A percentile compares a stretch with the other conserved stretches of the same genome.
Evolutionary conservation across 2,888 invertebrate species (phyloP).

Genomic region (Meiosimyza decipiens): DNA sequence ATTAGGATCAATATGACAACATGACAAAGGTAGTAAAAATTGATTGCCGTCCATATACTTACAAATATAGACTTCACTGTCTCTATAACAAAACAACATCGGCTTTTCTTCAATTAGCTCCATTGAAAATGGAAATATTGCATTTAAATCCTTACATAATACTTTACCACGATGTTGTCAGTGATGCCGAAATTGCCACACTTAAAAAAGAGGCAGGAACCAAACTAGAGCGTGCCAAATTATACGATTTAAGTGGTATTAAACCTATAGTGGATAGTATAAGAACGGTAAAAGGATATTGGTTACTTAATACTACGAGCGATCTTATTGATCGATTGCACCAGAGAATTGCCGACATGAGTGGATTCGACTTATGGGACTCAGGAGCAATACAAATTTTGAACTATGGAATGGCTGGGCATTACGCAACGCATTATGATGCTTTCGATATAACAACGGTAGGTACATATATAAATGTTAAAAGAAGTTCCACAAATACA

Average conservation of each 20-base stretch:
- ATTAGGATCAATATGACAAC: no score
- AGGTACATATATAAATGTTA: no score
- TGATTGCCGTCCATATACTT: no score
- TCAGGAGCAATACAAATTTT: constrained; percentile 64
- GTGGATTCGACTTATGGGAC: not conserved
- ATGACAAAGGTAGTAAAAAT: no score
- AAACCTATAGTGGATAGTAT: no score
- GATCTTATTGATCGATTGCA: not conserved
- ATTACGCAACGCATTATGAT: constrained; percentile 68
- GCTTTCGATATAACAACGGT: constrained; percentile 1
- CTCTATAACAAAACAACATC: constrained; percentile 14
- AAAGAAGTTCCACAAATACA: no score
- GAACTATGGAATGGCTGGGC: constrained; percentile 67
- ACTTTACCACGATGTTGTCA: constrained; percentile 37
- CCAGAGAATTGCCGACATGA: not conserved
- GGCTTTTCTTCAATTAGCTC: constrained; percentile 43
- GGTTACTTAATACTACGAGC: not conserved
- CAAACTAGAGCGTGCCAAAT: not conserved
- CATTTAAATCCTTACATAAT: constrained; percentile 40
- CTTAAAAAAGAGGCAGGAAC: not conserved
- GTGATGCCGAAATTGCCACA: constrained; percentile 38
- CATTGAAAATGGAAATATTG: constrained; percentile 43
- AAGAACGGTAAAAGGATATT: no score
- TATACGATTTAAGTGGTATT: not conserved
- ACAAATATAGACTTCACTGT: not conserved